Evolutionary conservation across 1,140 invertebrate species (phyloP).

Genomic region (Cydia fagiglandana): DNA sequence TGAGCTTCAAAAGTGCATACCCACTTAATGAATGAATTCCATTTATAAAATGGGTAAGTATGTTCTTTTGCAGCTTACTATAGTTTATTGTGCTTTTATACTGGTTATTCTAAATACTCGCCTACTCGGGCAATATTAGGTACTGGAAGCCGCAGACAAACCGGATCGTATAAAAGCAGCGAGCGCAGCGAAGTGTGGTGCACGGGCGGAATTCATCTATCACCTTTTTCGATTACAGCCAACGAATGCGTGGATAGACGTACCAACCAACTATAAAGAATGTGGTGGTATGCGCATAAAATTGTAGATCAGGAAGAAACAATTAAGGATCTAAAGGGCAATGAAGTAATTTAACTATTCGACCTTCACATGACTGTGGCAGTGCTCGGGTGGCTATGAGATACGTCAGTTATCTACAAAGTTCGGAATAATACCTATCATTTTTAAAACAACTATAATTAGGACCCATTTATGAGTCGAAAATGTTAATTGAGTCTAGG

Average conservation of each 20-base stretch:
- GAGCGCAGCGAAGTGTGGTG: background rate
- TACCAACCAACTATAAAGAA: background rate
- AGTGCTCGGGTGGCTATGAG: no score
- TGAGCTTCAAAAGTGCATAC: background rate
- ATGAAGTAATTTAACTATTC: no score
- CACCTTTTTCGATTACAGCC: constrained; percentile 20
- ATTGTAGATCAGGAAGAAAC: no score
- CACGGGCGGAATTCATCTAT: constrained; percentile 4
- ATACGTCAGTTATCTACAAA: no score
- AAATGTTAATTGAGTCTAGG: no score
- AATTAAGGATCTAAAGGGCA: no score
- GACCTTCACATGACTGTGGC: no score
- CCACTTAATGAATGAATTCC: no score
- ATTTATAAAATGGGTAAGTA: background rate
- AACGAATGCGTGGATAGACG: constrained; percentile 11
- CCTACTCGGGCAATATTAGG: background rate
- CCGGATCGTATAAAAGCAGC: constrained; percentile 7
- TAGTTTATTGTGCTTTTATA: background rate
- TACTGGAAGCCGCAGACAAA: background rate
- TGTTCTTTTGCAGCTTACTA: background rate
- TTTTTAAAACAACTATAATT: no score
- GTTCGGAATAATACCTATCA: no score
- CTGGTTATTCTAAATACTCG: background rate
- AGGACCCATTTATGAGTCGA: no score
- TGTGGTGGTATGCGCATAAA: background rate